A percentile compares a stretch with the other conserved stretches of the same genome.
phyloP scores from a whole-genome alignment of 1,140 invertebrate genomes.

The Formica exsecta region DNA sequence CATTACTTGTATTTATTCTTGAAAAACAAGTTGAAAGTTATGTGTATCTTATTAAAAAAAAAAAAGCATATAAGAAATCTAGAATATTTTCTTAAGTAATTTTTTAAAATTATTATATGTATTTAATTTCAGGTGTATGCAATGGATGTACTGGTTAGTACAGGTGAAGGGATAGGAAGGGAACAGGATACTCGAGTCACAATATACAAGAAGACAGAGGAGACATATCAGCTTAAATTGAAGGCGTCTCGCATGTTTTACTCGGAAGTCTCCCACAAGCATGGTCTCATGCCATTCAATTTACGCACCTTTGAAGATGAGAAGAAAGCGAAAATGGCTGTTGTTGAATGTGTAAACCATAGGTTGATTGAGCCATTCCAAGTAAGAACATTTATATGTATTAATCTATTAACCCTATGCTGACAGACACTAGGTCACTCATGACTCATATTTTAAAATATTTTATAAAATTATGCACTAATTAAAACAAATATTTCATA shows the following conservation, averaged over 20 bases:
- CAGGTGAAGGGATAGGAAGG: slow-evolving; percentile 95
- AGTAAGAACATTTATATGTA: slow-evolving; percentile 86
- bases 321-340: slow-evolving; percentile 98
- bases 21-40: too few species aligned
- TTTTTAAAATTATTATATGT: slow-evolving; percentile 9
- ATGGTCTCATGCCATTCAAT: slow-evolving; percentile 97
- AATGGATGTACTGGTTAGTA: slow-evolving; percentile 98
- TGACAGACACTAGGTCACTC: too few species aligned
- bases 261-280: slow-evolving; percentile 96
- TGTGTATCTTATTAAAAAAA: background rate
- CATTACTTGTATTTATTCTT: too few species aligned
- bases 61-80: background rate
- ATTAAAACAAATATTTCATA: background rate
- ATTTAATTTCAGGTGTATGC: slow-evolving; percentile 93
- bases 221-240: slow-evolving; percentile 98
- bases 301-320: slow-evolving; percentile 97
- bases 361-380: slow-evolving; percentile 99
- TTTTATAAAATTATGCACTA: too few species aligned
- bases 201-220: slow-evolving; percentile 99
- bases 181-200: slow-evolving; percentile 98
- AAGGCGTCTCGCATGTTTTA: slow-evolving; percentile 98
- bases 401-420: background rate
- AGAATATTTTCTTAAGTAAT: too few species aligned
- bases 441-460: too few species aligned
- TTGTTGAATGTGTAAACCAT: slow-evolving; percentile 99